Evolutionary conservation across 2,888 invertebrate genomes (phyloP).

Genomic region (Acanthosepion pharaonis): DNA sequence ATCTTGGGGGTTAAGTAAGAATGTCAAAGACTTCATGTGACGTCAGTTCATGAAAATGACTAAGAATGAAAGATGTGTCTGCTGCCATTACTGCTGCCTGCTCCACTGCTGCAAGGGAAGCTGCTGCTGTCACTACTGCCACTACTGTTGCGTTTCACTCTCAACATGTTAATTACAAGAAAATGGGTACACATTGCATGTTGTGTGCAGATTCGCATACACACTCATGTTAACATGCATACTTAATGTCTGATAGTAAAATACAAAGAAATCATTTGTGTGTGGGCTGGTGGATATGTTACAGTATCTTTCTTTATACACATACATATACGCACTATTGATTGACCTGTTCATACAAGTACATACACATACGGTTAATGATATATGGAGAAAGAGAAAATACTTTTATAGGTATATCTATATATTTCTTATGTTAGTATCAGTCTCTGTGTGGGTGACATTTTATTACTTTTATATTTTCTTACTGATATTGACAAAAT

Average conservation of each 20-base stretch:
- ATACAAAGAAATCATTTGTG: neutral
- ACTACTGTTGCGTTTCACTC: neutral
- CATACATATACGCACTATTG: neutral
- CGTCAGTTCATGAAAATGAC: neutral
- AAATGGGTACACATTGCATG: neutral
- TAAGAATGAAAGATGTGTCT: neutral
- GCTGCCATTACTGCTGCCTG: neutral
- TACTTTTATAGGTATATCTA: neutral
- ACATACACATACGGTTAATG: neutral
- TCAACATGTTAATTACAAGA: neutral
- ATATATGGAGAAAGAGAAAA: neutral
- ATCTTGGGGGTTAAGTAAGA: neutral
- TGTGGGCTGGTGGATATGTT: neutral
- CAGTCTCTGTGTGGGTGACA: neutral
- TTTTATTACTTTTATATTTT: neutral
- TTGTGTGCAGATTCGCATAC: neutral
- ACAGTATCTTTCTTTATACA: neutral
- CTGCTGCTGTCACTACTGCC: neutral
- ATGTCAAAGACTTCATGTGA: neutral
- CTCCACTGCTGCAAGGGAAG: neutral
- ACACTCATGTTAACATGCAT: neutral
- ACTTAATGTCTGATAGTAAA: neutral
- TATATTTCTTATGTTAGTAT: neutral
- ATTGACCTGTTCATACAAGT: neutral
- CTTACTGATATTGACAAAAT: neutral